phyloP scores from a whole-genome alignment of 2,113 vertebrate genomes.

The Muscicapa adusta region DNA sequence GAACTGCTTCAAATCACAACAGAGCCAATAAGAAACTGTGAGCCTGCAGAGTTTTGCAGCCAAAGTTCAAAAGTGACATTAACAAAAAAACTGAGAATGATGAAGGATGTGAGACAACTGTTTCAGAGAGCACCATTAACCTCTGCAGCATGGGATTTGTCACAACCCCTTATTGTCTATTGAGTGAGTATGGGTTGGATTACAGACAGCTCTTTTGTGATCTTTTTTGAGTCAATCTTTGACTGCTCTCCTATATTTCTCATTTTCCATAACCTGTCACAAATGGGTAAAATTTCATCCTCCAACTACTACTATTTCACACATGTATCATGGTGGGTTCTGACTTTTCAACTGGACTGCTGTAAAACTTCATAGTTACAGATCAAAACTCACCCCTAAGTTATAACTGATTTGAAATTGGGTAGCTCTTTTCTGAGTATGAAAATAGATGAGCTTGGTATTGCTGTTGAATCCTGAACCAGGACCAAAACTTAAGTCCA shows the following conservation, averaged over 20 bases:
- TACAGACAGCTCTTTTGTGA: neutral
- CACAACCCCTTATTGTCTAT: neutral
- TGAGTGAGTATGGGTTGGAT: neutral
- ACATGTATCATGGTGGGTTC: neutral
- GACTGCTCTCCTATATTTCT: neutral
- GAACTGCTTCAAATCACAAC: neutral
- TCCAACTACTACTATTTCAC: neutral
- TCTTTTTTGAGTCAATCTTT: neutral
- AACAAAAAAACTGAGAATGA: neutral
- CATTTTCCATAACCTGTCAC: neutral
- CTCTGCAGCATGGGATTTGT: neutral
- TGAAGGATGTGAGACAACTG: neutral
- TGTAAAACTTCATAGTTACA: neutral
- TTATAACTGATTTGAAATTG: neutral
- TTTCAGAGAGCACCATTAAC: neutral
- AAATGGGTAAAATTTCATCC: neutral
- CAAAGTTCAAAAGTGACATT: neutral
- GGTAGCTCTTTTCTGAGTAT: neutral
- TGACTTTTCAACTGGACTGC: neutral
- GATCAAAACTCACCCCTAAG: neutral
- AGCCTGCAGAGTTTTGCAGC: neutral
- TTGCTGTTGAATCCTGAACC: neutral
- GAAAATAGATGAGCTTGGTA: neutral
- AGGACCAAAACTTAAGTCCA: neutral
- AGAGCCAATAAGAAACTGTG: neutral